A percentile compares a stretch with the other conserved stretches of the same genome.
Evolutionary conservation across 2,113 vertebrate genomes (phyloP).

Genomic region (Pteruthius melanotis): DNA sequence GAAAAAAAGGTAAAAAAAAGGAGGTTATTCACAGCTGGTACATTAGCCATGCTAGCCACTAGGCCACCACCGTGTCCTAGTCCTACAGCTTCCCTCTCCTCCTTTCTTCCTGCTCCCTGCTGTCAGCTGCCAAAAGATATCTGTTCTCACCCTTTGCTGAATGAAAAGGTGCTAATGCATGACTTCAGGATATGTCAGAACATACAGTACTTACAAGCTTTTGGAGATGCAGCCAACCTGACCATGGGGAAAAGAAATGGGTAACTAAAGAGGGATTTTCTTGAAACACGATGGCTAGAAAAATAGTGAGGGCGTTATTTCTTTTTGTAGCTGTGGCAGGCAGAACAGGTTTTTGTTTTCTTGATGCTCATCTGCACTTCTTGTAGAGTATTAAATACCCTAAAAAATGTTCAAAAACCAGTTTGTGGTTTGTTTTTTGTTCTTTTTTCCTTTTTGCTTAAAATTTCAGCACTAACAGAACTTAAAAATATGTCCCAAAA

Average conservation of each 20-base stretch:
- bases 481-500: neutral
- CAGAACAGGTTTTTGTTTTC: neutral
- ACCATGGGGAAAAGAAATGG: constrained; percentile 73
- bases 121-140: constrained; percentile 87
- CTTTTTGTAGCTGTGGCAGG: neutral
- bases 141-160: constrained; percentile 90
- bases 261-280: constrained; percentile 64
- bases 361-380: neutral
- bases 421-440: neutral
- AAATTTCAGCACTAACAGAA: neutral
- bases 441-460: neutral
- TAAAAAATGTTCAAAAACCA: constrained; percentile 4
- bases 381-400: neutral
- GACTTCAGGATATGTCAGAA: constrained; percentile 92
- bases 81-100: constrained; percentile 69
- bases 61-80: constrained; percentile 74
- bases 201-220: constrained; percentile 84
- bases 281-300: constrained; percentile 24
- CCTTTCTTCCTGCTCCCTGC: constrained; percentile 74
- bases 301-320: neutral
- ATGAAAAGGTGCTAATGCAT: constrained; percentile 90
- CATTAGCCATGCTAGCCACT: constrained; percentile 77
- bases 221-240: constrained; percentile 78
- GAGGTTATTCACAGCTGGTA: constrained; percentile 76
- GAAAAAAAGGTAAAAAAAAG: neutral